Evolutionary conservation across 2,888 invertebrate species (phyloP), one percentile per base, ranked within the genome.

Genomic region (Cyclophora albipunctata): DNA sequence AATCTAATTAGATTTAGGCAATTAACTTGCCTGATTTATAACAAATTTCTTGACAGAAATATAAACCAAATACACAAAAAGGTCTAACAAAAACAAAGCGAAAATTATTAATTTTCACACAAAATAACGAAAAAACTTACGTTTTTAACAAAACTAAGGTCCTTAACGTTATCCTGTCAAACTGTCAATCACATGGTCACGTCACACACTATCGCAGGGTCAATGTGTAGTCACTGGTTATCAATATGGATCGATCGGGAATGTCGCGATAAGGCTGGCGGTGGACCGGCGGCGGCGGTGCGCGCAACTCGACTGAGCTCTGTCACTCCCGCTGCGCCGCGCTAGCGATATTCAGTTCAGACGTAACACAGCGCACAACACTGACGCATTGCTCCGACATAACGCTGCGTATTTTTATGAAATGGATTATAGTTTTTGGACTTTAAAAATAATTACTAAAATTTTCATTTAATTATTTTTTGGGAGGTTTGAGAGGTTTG

Each of bases 241-340:
- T 59, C 59, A 59, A 59, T 55, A 74, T 79, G 78, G 82, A 87
- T 87, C 87, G 87, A 87, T 87, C 73, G 75, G 75, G 73, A 72
- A 71, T 73, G 78, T 78, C 76, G 74, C 81, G 84, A 79, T 83
- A 80, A 77, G 77, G 75, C 73, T 63, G 67, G 62, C 62, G 62
- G 63, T 62, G 63, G 69, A 71, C 73, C 71, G 69, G 57, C 69
- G 63, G 63, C 65, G 62, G 60, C 77, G 75, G 73, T 71, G 84
- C 70, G 83, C 85, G 81, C 83, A 75, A 70, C 79, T 73, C 81
- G 75, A 84, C 84, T 81, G 83, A 66, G 48, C 40, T 40, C 41
- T 51, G 7, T 20, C 6, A 5, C 43, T 6, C 33, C 33, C 34
- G 49, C 47, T 45, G 46, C 46, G 50, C 55, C 53, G 46, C 51